Percentiles rank a stretch among this genome's conserved stretches.
phyloP scores from a whole-genome alignment of 2,797 vertebrate genomes.

The Microchirus variegatus region DNA sequence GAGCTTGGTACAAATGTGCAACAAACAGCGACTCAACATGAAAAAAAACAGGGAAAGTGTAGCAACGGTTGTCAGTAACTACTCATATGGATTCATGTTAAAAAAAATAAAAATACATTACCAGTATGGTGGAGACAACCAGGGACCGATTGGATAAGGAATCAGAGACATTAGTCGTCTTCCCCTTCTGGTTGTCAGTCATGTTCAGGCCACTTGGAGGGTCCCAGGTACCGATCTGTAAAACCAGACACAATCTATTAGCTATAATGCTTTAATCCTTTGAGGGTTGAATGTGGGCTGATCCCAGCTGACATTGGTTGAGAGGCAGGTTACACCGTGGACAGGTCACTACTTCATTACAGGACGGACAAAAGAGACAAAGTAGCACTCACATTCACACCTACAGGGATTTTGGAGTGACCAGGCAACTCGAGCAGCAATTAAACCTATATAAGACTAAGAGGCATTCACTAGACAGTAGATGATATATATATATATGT shows the following conservation, averaged over 20 bases:
- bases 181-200: constrained; percentile 96
- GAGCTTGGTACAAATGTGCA: too few relatives aligned
- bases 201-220: constrained; percentile 95
- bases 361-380: not conserved
- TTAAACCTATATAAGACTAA: too few relatives aligned
- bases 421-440: not conserved
- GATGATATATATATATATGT: too few relatives aligned
- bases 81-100: not conserved
- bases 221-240: constrained; percentile 97
- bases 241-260: constrained; percentile 20
- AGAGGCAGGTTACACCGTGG: not conserved
- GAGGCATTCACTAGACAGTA: too few relatives aligned
- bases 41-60: not conserved
- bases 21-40: too few relatives aligned
- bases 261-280: not conserved
- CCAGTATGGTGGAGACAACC: constrained; percentile 95
- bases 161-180: constrained; percentile 93
- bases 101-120: constrained; percentile 66
- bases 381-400: not conserved
- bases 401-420: not conserved
- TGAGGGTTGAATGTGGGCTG: not conserved
- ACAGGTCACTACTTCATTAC: not conserved
- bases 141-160: constrained; percentile 95
- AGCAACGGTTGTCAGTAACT: not conserved
- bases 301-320: too few relatives aligned